Evolutionary conservation across 2,113 vertebrate genomes (phyloP).

Genomic region (Uropsilus gracilis): DNA sequence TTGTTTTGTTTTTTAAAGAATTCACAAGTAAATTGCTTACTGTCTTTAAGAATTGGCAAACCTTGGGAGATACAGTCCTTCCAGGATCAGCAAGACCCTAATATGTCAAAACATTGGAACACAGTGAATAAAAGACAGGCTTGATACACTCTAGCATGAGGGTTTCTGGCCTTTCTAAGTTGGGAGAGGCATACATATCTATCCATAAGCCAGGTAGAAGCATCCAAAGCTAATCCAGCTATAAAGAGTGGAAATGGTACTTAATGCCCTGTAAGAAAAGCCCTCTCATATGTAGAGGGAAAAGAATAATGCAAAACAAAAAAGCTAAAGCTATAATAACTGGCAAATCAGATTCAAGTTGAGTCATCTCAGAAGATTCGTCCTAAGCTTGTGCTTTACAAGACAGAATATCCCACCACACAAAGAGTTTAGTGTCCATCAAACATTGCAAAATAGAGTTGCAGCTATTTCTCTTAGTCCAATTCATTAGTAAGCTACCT

Average conservation of each 20-base stretch:
- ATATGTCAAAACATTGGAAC: conserved; percentile 13
- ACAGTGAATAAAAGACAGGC: background rate
- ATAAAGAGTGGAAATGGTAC: background rate
- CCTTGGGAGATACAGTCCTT: too few species aligned
- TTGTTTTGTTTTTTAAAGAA: background rate
- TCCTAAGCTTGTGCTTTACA: background rate
- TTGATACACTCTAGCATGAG: background rate
- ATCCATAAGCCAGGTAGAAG: background rate
- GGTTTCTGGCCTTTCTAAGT: background rate
- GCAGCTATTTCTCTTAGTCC: background rate
- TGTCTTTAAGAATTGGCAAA: background rate
- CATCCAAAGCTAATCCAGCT: background rate
- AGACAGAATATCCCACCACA: background rate
- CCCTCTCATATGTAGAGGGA: background rate
- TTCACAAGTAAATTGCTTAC: background rate
- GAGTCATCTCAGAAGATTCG: background rate
- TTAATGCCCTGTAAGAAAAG: background rate
- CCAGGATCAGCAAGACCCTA: background rate
- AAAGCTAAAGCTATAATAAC: background rate
- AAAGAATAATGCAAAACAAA: background rate
- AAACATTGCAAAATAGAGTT: background rate
- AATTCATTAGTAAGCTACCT: background rate
- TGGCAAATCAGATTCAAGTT: background rate
- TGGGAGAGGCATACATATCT: background rate
- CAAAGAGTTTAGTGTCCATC: background rate